Conservation (phyloP, 37 sponge, comb jelly and placozoan species). For the Halichondria panicea region DNA sequence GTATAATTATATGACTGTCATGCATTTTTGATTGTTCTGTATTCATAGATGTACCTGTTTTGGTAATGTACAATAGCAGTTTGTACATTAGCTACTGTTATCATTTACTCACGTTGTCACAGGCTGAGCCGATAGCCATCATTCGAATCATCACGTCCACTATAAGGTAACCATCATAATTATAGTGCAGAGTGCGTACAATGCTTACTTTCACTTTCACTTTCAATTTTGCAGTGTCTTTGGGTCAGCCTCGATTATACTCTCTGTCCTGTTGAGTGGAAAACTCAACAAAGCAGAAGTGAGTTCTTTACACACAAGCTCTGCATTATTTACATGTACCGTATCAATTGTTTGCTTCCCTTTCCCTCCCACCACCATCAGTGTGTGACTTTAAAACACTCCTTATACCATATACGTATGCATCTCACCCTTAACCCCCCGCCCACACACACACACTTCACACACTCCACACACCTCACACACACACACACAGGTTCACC, state of each 20-base stretch:
- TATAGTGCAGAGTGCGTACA: neutral
- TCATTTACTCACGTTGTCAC: neutral
- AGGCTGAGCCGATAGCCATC: slow-evolving; percentile 29
- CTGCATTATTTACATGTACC: no score
- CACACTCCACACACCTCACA: neutral
- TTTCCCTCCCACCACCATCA: neutral
- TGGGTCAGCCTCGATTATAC: slow-evolving; percentile 63
- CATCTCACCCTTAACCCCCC: neutral
- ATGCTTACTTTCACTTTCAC: neutral
- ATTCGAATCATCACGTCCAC: slow-evolving; percentile 53
- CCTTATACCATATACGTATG: neutral
- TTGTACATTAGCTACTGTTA: neutral
- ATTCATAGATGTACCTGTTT: neutral
- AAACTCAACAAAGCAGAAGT: slow-evolving; percentile 68
- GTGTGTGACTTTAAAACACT: no score
- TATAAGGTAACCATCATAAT: slow-evolving; percentile 40
- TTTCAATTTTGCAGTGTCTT: slow-evolving; percentile 33
- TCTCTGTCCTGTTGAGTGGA: slow-evolving; percentile 53
- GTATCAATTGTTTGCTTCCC: neutral
- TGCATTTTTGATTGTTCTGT: neutral
- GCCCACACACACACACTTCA: neutral
- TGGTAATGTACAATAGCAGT: neutral
- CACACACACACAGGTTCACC: slow-evolving; percentile 55
- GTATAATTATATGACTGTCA: neutral
- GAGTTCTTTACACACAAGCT: no score